These are phyloP conservation scores for Coelinius sp. DNA, from an alignment of 2,888 invertebrate species.

Conservation along the genomic window DNA sequence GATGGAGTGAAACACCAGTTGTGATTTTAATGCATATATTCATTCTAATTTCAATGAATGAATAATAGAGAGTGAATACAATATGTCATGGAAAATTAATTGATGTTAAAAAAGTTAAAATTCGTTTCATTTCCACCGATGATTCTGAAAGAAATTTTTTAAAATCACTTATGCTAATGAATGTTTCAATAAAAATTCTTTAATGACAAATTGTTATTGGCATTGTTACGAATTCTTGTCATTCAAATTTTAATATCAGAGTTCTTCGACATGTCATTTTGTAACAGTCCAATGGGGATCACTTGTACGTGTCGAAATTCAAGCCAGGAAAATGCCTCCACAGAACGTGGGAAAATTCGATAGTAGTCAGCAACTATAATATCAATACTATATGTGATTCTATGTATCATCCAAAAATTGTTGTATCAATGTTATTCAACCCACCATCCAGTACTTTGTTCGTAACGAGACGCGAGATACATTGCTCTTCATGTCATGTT, in stretches of 20 bases:
- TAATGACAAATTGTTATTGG: too few species aligned
- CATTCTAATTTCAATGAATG: background rate
- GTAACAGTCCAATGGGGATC: background rate
- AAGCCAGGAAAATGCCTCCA: background rate
- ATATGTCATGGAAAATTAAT: background rate
- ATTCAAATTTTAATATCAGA: background rate
- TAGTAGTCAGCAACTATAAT: constrained; percentile 26
- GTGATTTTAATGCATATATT: too few species aligned
- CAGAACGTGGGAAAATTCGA: constrained; percentile 19
- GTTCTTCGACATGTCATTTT: constrained; percentile 27
- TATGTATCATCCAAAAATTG: background rate
- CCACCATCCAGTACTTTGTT: background rate
- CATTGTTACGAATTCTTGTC: too few species aligned
- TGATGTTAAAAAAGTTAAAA: too few species aligned
- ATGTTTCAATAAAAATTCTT: background rate
- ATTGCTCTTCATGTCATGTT: constrained; percentile 10
- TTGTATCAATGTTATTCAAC: constrained; percentile 6
- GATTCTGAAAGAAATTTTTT: too few species aligned
- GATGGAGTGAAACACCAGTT: too few species aligned
- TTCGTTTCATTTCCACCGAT: too few species aligned
- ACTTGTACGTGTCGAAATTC: constrained; percentile 23
- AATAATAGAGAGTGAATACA: too few species aligned
- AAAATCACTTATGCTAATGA: too few species aligned
- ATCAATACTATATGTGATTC: constrained; percentile 1
- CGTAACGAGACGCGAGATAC: background rate